Evolutionary conservation across 2,113 vertebrate species (phyloP).

Genomic region (Loxodonta africana): DNA sequence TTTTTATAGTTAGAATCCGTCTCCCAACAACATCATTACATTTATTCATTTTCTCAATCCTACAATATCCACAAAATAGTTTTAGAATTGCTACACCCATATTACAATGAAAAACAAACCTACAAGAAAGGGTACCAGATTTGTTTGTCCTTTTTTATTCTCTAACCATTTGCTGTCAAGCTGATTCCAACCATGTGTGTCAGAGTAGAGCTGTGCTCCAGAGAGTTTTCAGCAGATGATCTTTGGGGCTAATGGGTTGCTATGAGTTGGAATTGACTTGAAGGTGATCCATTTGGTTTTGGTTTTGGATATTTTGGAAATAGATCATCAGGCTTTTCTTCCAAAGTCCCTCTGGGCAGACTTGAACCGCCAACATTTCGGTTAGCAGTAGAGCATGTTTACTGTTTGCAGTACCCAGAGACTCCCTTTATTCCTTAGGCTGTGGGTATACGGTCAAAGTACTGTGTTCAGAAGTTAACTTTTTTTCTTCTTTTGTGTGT

Average conservation of each 20-base stretch:
- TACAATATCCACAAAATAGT: neutral
- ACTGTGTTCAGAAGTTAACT: neutral
- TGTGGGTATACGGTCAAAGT: neutral
- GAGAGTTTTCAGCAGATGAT: neutral
- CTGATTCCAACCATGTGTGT: neutral
- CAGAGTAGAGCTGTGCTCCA: neutral
- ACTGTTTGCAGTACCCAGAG: neutral
- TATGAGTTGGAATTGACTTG: neutral
- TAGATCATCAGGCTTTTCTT: neutral
- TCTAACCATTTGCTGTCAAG: neutral
- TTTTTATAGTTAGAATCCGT: neutral
- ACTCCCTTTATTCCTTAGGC: neutral
- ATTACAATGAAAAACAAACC: neutral
- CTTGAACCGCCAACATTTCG: neutral
- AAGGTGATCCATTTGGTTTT: neutral
- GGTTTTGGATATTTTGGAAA: neutral
- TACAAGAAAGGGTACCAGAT: neutral
- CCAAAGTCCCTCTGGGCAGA: neutral
- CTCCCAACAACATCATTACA: neutral
- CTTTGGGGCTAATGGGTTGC: no score
- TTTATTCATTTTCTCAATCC: slow-evolving; percentile 6
- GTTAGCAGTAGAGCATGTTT: neutral
- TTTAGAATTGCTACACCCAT: neutral
- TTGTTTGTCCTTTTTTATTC: neutral
- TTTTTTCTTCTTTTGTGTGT: neutral